Evolutionary conservation across 2,113 vertebrate species (phyloP).

Genomic region (Telmatochromis brichardi): DNA sequence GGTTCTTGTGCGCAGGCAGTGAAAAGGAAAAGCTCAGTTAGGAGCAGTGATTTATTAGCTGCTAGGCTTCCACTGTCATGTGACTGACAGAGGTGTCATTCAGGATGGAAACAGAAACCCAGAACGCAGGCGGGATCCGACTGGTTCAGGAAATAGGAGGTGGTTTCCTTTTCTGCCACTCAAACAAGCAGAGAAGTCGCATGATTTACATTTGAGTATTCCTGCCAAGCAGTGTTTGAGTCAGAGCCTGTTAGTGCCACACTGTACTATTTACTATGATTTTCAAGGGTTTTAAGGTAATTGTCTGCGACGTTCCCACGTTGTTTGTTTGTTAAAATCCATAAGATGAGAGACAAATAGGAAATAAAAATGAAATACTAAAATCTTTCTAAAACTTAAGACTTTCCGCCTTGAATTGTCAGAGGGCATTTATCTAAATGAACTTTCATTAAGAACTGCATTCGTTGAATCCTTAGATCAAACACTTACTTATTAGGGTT

Average conservation of each 20-base stretch:
- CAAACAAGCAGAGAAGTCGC: not conserved
- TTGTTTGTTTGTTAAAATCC: not conserved
- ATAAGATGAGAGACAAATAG: not conserved
- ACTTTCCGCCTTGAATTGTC: not conserved
- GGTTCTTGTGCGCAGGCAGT: slow-evolving; percentile 52
- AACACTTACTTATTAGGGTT: not conserved
- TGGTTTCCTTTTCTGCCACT: slow-evolving; percentile 25
- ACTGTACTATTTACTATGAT: not conserved
- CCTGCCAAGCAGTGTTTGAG: not conserved
- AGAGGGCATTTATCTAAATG: not conserved
- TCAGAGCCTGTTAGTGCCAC: not conserved
- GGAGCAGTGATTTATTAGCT: slow-evolving; percentile 68
- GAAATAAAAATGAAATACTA: not conserved
- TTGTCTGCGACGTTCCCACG: not conserved
- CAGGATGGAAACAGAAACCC: slow-evolving; percentile 47
- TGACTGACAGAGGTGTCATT: slow-evolving; percentile 59
- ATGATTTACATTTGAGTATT: not conserved
- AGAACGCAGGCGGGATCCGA: slow-evolving; percentile 22
- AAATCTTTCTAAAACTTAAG: not conserved
- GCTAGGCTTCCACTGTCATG: slow-evolving; percentile 55
- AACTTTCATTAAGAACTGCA: not conserved
- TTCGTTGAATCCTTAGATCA: not conserved
- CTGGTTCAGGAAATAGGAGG: slow-evolving; percentile 41
- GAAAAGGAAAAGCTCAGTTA: slow-evolving; percentile 68
- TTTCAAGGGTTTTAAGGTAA: not conserved